A percentile compares a stretch with the other conserved stretches of the same genome.
Conservation (phyloP, 2,888 invertebrate genomes). For the Ectropis crepuscularia region DNA sequence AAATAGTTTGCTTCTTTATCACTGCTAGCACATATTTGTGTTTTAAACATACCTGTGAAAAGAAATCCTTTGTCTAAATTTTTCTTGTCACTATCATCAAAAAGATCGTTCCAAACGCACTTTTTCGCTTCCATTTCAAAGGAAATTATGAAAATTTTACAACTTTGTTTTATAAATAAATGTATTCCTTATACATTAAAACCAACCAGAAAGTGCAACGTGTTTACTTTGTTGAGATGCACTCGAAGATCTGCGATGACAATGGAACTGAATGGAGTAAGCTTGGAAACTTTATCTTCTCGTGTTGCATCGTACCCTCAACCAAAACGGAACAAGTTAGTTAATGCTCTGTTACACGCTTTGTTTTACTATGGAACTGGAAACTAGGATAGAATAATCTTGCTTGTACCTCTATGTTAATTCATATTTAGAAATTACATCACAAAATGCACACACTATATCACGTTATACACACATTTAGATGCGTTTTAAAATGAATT, state of each 20-base stretch:
- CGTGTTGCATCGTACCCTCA: slow-evolving; percentile 51
- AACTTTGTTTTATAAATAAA: neutral
- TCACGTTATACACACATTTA: neutral
- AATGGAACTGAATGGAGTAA: slow-evolving; percentile 24
- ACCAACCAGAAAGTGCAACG: slow-evolving; percentile 2
- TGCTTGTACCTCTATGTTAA: neutral
- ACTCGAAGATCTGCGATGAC: slow-evolving; percentile 34
- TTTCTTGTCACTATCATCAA: slow-evolving; percentile 50
- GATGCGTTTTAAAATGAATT: too few species aligned
- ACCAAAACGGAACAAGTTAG: slow-evolving; percentile 51
- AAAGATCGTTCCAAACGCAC: slow-evolving; percentile 59
- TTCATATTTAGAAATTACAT: neutral
- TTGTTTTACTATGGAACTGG: slow-evolving; percentile 20
- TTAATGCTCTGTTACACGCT: slow-evolving; percentile 59
- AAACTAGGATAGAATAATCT: neutral
- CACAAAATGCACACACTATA: neutral
- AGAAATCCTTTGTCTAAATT: slow-evolving; percentile 52
- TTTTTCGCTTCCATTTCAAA: slow-evolving; percentile 22
- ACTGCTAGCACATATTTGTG: neutral
- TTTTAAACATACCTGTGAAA: slow-evolving; percentile 56
- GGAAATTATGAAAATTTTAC: neutral
- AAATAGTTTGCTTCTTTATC: slow-evolving; percentile 15
- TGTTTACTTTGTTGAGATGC: slow-evolving; percentile 13
- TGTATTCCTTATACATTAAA: neutral
- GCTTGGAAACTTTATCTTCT: slow-evolving; percentile 45